Evolutionary conservation across 2,888 invertebrate genomes (phyloP), one percentile per base, ranked within the genome.

Genomic region (Zaprionus lineosus): DNA sequence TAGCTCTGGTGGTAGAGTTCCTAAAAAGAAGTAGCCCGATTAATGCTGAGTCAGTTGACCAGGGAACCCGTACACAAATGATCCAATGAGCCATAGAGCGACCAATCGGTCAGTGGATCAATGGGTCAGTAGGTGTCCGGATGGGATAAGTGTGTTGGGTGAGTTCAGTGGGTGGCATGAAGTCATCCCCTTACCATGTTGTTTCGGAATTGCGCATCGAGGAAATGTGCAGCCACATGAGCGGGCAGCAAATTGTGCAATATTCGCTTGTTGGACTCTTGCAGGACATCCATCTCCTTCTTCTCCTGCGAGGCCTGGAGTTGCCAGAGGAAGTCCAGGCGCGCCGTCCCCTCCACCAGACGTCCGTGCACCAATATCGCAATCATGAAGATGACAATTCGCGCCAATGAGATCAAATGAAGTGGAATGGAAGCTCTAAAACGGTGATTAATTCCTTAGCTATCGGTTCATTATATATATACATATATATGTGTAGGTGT

Each of bases 1-100:
- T 97, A 97, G 90, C 96, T 95, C 91, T 97, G 97, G 91, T 97
- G 96, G 91, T 97, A 97, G 86, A 97, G 93, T 90, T 96, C 97
- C 96, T 95, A 31, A 50, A 12, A 7, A 18, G 1, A n/a, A 3
- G n/a, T n/a, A n/a, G n/a, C n/a, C n/a, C n/a, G n/a, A n/a, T n/a
- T n/a, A n/a, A n/a, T n/a, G n/a, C n/a, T n/a, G n/a, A n/a, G n/a
- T n/a, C n/a, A n/a, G n/a, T n/a, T n/a, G n/a, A n/a, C n/a, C n/a
- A n/a, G n/a, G n/a, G n/a, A n/a, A n/a, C n/a, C n/a, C n/a, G n/a
- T n/a, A n/a, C n/a, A n/a, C n/a, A n/a, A n/a, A n/a, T n/a, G n/a
- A n/a, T n/a, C n/a, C n/a, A n/a, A n/a, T n/a, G n/a, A n/a, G n/a
- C n/a, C n/a, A n/a, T n/a, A n/a, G n/a, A n/a, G n/a, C n/a, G n/a